Evolutionary conservation across 2,113 vertebrate genomes (phyloP), one percentile per base, ranked within the genome.

Genomic region (Anser cygnoides): DNA sequence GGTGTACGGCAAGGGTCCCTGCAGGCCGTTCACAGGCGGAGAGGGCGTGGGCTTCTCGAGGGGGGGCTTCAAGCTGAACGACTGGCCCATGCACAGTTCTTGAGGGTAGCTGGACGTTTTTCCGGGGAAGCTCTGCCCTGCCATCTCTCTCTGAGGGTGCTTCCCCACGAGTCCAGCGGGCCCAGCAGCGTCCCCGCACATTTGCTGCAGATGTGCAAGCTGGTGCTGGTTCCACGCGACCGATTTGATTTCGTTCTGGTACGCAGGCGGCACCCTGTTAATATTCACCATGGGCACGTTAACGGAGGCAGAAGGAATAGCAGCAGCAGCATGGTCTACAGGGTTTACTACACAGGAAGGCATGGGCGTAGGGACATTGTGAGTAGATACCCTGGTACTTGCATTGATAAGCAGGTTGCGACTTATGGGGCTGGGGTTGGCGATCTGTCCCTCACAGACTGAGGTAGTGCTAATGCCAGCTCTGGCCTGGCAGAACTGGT

Each of bases 371-470:
- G 98, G 98, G 97, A 98, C 84, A 75, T 98, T 98, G 97, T 99
- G 99, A 98, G 99, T 98, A 62, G 99, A 99, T 95, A 99, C 99
- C 98, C 99, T 98, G 97, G 99, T 99, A 98, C 99, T 99, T 97
- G 99, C 99, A 97, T 99, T 99, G 97, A 99, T 99, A 96, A 99
- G 99, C 98, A 99, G 98, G 98, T 99, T 99, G 95, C 99, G 99
- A 98, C 99, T 99, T 97, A 99, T 99, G 96, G 99, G 99, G 98
- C 99, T 99, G 96, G 99, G 99, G 98, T 99, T 99, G 98, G 99
- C 99, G 49, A 99, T 99, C 98, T 99, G 99, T 97, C 99, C 99
- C 98, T 99, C 99, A 90, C 99, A 99, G 95, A 99, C 98, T 97
- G 99, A 99, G 97, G 99, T 99, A 98, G 98, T 98, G 91, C 98